These are phyloP conservation scores for Netelia virgata DNA, from an alignment of 2,888 invertebrate species.

Conservation along the genomic window DNA sequence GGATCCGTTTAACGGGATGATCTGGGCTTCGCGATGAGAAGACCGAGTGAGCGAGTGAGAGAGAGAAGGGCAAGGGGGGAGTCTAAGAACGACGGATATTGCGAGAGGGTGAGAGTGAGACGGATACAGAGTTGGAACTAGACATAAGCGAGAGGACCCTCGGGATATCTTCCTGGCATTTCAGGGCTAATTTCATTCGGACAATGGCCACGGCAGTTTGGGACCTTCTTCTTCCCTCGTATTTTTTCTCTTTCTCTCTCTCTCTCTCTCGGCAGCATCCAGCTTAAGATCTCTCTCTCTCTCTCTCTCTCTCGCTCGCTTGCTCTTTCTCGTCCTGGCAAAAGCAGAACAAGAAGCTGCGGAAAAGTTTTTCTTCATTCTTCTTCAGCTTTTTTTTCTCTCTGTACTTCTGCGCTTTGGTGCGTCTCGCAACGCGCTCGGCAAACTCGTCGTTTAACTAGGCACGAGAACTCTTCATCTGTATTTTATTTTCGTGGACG, in stretches of 20 bases:
- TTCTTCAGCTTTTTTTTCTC: slow-evolving; percentile 34
- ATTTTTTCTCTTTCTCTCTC: background rate
- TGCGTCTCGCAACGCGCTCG: slow-evolving; percentile 32
- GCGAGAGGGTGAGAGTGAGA: slow-evolving; percentile 36
- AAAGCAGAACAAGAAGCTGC: slow-evolving; percentile 59
- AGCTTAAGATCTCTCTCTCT: slow-evolving; percentile 40
- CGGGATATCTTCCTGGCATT: slow-evolving; percentile 81
- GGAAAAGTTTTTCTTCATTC: slow-evolving; percentile 66
- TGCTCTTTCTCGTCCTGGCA: slow-evolving; percentile 26
- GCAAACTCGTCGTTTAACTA: slow-evolving; percentile 43
- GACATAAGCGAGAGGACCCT: slow-evolving; percentile 62
- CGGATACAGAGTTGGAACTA: slow-evolving; percentile 50
- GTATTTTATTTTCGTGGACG: background rate
- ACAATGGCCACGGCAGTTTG: slow-evolving; percentile 77
- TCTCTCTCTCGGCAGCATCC: slow-evolving; percentile 33
- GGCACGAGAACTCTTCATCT: slow-evolving; percentile 29
- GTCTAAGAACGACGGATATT: slow-evolving; percentile 33
- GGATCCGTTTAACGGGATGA: slow-evolving; percentile 84
- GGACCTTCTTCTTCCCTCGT: slow-evolving; percentile 55
- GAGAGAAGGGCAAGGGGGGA: slow-evolving; percentile 56
- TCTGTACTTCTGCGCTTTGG: slow-evolving; percentile 52
- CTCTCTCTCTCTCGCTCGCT: background rate
- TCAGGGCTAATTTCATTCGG: slow-evolving; percentile 83
- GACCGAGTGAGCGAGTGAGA: slow-evolving; percentile 55
- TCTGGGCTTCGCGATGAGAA: slow-evolving; percentile 73